Evolutionary conservation across 2,888 invertebrate species (phyloP).

Genomic region (Agrochola litura): DNA sequence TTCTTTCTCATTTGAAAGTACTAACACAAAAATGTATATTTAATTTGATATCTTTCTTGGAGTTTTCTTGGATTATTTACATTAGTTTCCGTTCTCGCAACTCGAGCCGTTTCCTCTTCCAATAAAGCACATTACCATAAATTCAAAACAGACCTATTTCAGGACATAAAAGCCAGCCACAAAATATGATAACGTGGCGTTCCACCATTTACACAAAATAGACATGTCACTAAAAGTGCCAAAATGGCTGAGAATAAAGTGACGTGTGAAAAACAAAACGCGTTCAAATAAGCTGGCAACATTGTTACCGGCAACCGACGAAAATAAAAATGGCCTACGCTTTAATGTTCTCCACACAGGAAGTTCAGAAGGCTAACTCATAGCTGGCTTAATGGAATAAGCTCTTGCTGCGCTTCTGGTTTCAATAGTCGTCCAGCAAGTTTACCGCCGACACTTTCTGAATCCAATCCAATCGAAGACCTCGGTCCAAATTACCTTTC

Average conservation of each 20-base stretch:
- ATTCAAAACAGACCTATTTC: conserved; percentile 31
- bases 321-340: conserved; percentile 23
- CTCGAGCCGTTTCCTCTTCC: conserved; percentile 23
- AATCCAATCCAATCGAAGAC: background rate
- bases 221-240: conserved; percentile 57
- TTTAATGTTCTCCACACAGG: conserved; percentile 5
- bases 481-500: background rate
- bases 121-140: conserved; percentile 43
- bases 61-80: conserved; percentile 16
- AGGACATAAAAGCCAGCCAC: conserved; percentile 35
- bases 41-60: conserved; percentile 5
- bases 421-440: background rate
- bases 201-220: conserved; percentile 56
- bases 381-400: background rate
- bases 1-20: conserved; percentile 6
- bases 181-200: conserved; percentile 34
- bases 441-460: background rate
- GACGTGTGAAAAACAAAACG: conserved; percentile 55
- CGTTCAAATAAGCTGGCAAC: conserved; percentile 21
- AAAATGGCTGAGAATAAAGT: conserved; percentile 56
- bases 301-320: conserved; percentile 29
- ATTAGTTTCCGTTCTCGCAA: conserved; percentile 18
- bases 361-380: conserved; percentile 1
- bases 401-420: background rate
- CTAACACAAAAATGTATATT: conserved; percentile 13